Percentiles rank a stretch among this genome's conserved stretches.
Evolutionary conservation across 1,140 invertebrate genomes (phyloP).

Genomic region (Rhagoletis zephyria): DNA sequence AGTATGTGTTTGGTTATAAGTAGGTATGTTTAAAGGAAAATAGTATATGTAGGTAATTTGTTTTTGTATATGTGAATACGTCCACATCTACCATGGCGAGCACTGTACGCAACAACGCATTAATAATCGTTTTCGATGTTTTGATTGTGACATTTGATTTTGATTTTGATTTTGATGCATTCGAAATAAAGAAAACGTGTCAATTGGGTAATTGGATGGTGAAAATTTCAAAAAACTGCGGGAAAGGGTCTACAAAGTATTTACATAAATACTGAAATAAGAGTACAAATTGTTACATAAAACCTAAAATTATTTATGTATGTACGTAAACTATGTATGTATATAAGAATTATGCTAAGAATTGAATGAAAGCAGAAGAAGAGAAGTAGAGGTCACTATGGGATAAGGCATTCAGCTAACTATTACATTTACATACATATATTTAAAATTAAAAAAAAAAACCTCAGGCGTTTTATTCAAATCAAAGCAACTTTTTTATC

Average conservation of each 20-base stretch:
- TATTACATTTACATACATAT: neutral
- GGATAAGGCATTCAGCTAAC: neutral
- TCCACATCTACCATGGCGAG: slow-evolving; percentile 73
- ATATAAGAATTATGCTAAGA: neutral
- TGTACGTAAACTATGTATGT: neutral
- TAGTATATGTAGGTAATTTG: slow-evolving; percentile 17
- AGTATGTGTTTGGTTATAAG: neutral
- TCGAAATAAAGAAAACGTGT: neutral
- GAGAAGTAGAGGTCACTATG: neutral
- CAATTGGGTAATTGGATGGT: neutral
- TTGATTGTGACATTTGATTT: slow-evolving; percentile 52
- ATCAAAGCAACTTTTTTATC: neutral
- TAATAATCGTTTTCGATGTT: slow-evolving; percentile 58
- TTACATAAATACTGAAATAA: neutral
- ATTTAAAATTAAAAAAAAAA: neutral
- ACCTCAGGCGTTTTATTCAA: neutral
- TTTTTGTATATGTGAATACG: slow-evolving; percentile 58
- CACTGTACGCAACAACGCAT: slow-evolving; percentile 73
- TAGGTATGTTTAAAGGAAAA: slow-evolving; percentile 1
- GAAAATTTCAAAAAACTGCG: slow-evolving; percentile 45
- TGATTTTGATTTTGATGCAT: slow-evolving; percentile 37
- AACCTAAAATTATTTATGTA: neutral
- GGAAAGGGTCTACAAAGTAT: slow-evolving; percentile 27
- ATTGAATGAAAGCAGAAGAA: neutral
- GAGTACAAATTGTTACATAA: neutral